Percentiles rank a stretch among this genome's conserved stretches.
Evolutionary conservation across 1,140 invertebrate species (phyloP).

Genomic region (Neotoxoptera formosana): DNA sequence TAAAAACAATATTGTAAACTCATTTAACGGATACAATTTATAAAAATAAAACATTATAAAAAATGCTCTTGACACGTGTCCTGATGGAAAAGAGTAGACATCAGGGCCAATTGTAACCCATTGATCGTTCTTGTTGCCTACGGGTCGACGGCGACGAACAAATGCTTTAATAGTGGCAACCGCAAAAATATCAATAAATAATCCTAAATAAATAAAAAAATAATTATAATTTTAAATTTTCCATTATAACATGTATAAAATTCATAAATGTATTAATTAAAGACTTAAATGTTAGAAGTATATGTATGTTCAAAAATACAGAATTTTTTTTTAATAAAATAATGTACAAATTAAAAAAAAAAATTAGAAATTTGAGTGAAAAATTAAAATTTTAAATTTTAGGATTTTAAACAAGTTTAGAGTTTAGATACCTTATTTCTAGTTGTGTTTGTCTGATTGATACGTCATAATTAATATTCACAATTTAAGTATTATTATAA

Average conservation of each 20-base stretch:
- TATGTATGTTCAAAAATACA: too few relatives aligned
- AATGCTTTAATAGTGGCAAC: constrained; percentile 84
- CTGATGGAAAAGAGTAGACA: constrained; percentile 95
- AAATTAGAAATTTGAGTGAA: background rate
- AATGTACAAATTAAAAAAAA: background rate
- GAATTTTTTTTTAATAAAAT: background rate
- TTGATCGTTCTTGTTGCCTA: constrained; percentile 71
- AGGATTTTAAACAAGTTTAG: too few relatives aligned
- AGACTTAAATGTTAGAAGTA: background rate
- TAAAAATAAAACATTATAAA: constrained; percentile 79
- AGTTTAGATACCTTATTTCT: too few relatives aligned
- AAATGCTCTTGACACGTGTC: constrained; percentile 88
- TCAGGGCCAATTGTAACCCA: constrained; percentile 75
- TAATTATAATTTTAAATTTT: background rate
- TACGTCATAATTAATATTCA: too few relatives aligned
- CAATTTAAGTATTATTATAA: background rate
- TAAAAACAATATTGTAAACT: constrained; percentile 71
- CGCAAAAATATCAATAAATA: constrained; percentile 85
- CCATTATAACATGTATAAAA: background rate
- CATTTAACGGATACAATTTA: constrained; percentile 68
- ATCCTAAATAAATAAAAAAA: constrained; percentile 69
- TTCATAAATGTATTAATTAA: background rate
- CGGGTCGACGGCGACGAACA: constrained; percentile 78
- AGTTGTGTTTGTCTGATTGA: too few relatives aligned
- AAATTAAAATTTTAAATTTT: background rate